Percentiles rank a stretch among this genome's conserved stretches.
These are phyloP conservation scores for Holocentrus rufus DNA, from an alignment of 2,797 vertebrate species.

Conservation along the genomic window DNA sequence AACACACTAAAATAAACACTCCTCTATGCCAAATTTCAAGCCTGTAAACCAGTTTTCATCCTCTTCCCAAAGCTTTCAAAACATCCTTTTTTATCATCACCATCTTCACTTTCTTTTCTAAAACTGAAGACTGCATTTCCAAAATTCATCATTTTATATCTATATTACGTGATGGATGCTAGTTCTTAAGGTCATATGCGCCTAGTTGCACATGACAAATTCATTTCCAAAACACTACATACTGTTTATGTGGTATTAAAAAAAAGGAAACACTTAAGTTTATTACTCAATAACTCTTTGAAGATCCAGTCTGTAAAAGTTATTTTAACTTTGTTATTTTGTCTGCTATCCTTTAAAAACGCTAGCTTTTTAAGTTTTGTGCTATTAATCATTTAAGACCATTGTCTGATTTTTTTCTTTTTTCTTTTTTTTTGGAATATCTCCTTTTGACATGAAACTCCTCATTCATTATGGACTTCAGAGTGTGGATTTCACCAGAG, in stretches of 20 bases:
- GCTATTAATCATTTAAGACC: background rate
- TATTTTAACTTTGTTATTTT: background rate
- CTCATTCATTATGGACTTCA: background rate
- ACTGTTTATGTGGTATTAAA: background rate
- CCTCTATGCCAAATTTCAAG: too few relatives aligned
- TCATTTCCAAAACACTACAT: constrained; percentile 22
- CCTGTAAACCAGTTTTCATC: background rate
- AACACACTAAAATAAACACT: background rate
- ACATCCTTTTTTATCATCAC: constrained; percentile 6
- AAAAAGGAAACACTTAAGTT: background rate
- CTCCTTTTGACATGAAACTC: constrained; percentile 10
- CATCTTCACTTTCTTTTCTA: background rate
- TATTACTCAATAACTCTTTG: background rate
- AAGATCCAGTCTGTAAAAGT: background rate
- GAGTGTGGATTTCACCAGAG: background rate
- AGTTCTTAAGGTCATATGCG: background rate
- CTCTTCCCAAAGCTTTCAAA: background rate
- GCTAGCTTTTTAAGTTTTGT: background rate
- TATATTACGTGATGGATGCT: constrained; percentile 10
- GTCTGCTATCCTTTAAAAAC: background rate
- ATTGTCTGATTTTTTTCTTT: background rate
- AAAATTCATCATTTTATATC: background rate
- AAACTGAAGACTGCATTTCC: background rate
- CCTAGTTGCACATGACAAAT: constrained; percentile 2
- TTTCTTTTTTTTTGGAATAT: background rate